These are phyloP conservation scores for Crotalus viridis DNA, from an alignment of 2,113 vertebrate species.

Conservation along the genomic window DNA sequence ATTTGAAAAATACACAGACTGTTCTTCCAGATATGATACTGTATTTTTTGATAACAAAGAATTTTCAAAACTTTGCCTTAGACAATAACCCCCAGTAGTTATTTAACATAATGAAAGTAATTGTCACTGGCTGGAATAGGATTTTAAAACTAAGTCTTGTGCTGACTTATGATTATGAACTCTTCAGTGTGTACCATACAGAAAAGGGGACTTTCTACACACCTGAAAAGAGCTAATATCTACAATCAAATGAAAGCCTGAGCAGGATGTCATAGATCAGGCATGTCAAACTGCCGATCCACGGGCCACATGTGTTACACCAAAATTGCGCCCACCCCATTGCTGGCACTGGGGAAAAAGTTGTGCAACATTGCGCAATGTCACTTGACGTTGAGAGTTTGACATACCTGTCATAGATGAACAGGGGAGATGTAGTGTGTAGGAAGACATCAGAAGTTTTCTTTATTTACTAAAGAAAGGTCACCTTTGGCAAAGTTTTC, in stretches of 20 bases:
- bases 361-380: rapidly evolving
- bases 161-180: not conserved
- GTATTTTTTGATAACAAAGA: not conserved
- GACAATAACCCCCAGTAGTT: not conserved
- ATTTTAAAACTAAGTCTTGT: not conserved
- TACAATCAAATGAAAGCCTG: not conserved
- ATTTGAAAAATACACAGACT: not conserved
- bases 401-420: not conserved
- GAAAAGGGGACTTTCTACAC: not conserved
- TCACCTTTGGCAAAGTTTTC: slow-evolving; percentile 11
- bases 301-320: too few species aligned
- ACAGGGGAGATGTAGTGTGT: not conserved
- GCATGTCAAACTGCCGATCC: too few species aligned
- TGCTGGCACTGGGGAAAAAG: too few species aligned
- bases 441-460: not conserved
- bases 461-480: not conserved
- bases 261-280: not conserved
- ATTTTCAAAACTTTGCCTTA: not conserved
- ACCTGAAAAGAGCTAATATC: not conserved
- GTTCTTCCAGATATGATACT: not conserved
- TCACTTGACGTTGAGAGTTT: too few species aligned
- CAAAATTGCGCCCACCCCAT: too few species aligned
- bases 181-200: not conserved
- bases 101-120: not conserved
- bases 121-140: not conserved